Evolutionary conservation across 2,888 invertebrate genomes (phyloP), one percentile per base, ranked within the genome.

Genomic region (Heteropelma amictum): DNA sequence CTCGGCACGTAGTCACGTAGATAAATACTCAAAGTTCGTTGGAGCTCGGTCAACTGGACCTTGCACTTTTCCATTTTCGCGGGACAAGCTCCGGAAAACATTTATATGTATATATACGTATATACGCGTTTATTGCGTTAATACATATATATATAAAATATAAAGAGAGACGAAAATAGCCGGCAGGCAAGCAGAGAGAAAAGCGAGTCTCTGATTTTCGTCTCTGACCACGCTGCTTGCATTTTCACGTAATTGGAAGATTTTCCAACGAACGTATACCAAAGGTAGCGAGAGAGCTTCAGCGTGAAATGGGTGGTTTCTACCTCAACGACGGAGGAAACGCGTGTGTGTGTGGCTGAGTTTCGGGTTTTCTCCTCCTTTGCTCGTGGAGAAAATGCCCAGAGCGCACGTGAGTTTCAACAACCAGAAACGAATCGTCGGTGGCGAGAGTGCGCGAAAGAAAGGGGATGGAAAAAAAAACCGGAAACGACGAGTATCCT

Each of bases 1-100:
- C 78, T 75, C 69, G 79, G 72, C 79, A 77, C 78, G 77, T 80
- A 77, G 80, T 71, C 79, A 77, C 78, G 77, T 80, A 77, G 78
- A 78, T 75, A 78, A 77, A 77, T 77, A 77, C 69, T 72, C 61
- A 6, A 70, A 73, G 73, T 71, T 73, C 61, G 53, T 19, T 30
- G 49, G 33, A 49, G 33, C 67, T 51, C 71, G 42, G 30, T 12
- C 35, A 30, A 45, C 74, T 21, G 68, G 76, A 70, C 69, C 64
- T 60, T 68, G 63, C 23, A 49, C 28, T 68, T n/a, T n/a, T 68
- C 51, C 63, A 68, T 65, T 40, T 65, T 75, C 28, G 33, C 49
- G 51, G 51, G 45, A 40, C 28, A 30, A 54, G 14, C 49, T 33
- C 42, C 28, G 26, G 17, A 35, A 65, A 23, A 38, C 61, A 38